Conservation (phyloP, 2,888 invertebrate species). For the Eumerus sabulonum region DNA sequence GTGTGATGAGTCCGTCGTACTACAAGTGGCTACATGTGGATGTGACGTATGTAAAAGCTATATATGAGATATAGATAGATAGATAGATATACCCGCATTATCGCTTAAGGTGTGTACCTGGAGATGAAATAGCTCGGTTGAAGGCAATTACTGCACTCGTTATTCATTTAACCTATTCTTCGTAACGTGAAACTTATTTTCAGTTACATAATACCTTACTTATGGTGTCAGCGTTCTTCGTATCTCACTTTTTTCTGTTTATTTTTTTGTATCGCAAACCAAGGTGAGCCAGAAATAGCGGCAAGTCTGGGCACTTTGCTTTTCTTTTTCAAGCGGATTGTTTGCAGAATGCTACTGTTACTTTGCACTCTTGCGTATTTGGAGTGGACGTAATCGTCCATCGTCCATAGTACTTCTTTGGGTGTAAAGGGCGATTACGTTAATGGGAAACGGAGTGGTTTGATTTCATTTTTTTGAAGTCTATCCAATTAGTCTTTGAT, state of each 20-base stretch:
- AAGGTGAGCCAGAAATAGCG: conserved; percentile 46
- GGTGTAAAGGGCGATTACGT: too few relatives aligned
- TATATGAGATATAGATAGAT: not conserved
- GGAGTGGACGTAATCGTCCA: too few relatives aligned
- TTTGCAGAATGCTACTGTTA: too few relatives aligned
- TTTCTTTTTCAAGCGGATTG: too few relatives aligned
- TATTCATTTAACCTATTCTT: conserved; percentile 26
- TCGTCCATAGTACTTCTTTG: too few relatives aligned
- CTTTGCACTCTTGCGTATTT: too few relatives aligned
- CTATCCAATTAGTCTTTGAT: too few relatives aligned
- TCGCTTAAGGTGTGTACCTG: too few relatives aligned
- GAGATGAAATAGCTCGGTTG: too few relatives aligned
- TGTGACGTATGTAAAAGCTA: conserved; percentile 25
- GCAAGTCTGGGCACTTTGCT: conserved; percentile 9
- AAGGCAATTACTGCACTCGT: conserved; percentile 17
- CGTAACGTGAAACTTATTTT: conserved; percentile 18
- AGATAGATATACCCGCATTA: too few relatives aligned
- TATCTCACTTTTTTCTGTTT: not conserved
- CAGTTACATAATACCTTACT: conserved; percentile 28
- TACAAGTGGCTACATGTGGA: conserved; percentile 1
- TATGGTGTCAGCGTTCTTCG: conserved; percentile 6
- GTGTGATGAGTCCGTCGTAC: conserved; percentile 13
- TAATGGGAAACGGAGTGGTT: too few relatives aligned
- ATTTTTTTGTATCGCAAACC: conserved; percentile 34
- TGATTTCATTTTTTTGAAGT: too few relatives aligned